These are phyloP conservation scores for Drosophila oshimai DNA, from an alignment of 1,140 invertebrate species.

Conservation along the genomic window DNA sequence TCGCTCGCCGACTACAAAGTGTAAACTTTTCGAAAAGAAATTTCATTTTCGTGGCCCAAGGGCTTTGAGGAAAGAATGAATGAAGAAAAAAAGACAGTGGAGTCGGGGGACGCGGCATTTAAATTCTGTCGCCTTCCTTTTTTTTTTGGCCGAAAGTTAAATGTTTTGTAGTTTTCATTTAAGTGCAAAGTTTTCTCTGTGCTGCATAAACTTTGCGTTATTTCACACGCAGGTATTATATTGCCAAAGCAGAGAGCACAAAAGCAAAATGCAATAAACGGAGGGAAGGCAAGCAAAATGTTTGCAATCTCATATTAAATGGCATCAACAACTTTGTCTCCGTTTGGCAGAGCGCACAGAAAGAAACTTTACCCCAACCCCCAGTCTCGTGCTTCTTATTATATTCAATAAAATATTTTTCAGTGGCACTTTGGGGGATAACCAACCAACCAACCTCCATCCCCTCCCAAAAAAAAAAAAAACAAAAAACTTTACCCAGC, in stretches of 20 bases:
- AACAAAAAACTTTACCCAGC: constrained; percentile 41
- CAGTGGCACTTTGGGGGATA: constrained; percentile 65
- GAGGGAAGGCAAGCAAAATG: constrained; percentile 33
- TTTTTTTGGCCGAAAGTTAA: constrained; percentile 53
- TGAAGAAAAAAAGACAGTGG: too few species aligned
- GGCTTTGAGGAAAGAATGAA: constrained; percentile 11
- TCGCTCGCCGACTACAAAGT: constrained; percentile 60
- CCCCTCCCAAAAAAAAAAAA: too few species aligned
- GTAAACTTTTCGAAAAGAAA: constrained; percentile 63
- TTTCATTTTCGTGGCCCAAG: constrained; percentile 67
- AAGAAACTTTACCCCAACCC: constrained; percentile 65
- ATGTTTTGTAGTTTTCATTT: constrained; percentile 80
- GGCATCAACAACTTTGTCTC: constrained; percentile 74
- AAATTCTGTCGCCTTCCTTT: constrained; percentile 55
- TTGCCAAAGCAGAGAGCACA: constrained; percentile 61
- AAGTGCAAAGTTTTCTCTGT: constrained; percentile 66
- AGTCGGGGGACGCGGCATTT: constrained; percentile 54
- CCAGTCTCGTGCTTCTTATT: too few species aligned
- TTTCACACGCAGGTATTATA: constrained; percentile 79
- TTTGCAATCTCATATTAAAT: constrained; percentile 74
- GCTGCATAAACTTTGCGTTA: constrained; percentile 77
- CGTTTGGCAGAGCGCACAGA: constrained; percentile 45
- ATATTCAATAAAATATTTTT: constrained; percentile 80
- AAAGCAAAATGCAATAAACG: constrained; percentile 70
- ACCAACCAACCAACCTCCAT: not conserved